Percentiles rank a stretch among this genome's conserved stretches.
These are phyloP conservation scores for Eueremaeus valkanovi DNA, from an alignment of 2,888 invertebrate species.

Conservation along the genomic window DNA sequence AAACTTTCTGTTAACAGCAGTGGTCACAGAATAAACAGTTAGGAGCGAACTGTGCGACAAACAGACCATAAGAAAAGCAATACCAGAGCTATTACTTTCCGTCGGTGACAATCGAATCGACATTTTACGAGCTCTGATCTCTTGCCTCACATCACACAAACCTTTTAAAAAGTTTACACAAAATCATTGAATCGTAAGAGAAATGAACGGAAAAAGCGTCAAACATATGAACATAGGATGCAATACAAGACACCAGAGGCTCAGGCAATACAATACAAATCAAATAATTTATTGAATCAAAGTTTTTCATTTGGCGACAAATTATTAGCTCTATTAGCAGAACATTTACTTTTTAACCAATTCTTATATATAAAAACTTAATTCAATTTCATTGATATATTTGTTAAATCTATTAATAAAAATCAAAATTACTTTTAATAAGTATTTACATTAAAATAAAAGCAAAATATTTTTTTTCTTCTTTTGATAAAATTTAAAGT, in stretches of 20 bases:
- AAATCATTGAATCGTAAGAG: constrained; percentile 4
- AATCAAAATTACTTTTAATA: background rate
- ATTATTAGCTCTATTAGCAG: background rate
- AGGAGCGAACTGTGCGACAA: background rate
- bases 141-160: constrained; percentile 3
- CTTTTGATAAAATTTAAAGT: no score
- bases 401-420: background rate
- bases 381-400: constrained; percentile 4
- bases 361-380: background rate
- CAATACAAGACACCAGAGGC: background rate
- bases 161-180: constrained; percentile 32
- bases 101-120: constrained; percentile 29
- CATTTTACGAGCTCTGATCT: constrained; percentile 10
- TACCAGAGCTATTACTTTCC: constrained; percentile 31
- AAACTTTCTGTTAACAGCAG: constrained; percentile 23
- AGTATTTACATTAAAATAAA: background rate
- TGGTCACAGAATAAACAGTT: background rate
- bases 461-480: no score
- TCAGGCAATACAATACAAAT: background rate
- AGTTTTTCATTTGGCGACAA: background rate
- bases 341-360: background rate
- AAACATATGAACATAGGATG: no score
- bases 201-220: constrained; percentile 7
- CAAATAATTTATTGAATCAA: constrained; percentile 4
- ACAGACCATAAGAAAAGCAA: constrained; percentile 32